phyloP scores from a whole-genome alignment of 2,888 invertebrate genomes.

The Agrotis segetum region DNA sequence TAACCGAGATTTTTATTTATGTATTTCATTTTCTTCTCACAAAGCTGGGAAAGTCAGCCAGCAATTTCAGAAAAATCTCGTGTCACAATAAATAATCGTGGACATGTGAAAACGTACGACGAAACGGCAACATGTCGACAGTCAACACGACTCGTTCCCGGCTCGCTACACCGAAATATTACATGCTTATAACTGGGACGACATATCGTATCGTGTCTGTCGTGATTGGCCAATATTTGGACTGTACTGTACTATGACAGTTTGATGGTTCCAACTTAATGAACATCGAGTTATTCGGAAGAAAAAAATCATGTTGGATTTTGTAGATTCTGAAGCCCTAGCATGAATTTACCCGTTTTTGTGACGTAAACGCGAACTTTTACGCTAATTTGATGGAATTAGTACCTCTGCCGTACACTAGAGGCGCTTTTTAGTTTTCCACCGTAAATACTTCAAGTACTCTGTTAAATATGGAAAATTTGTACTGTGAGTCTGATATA shows the following conservation, averaged over 20 bases:
- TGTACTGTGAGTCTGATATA: no score
- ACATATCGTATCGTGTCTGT: conserved; percentile 6
- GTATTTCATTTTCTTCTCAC: neutral
- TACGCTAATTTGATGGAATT: no score
- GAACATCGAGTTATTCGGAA: neutral
- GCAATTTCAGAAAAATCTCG: conserved; percentile 5
- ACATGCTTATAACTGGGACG: conserved; percentile 9
- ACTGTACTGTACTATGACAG: neutral
- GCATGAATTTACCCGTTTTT: no score
- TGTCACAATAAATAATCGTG: conserved; percentile 14
- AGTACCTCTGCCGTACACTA: neutral
- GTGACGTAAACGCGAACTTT: no score
- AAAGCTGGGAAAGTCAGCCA: neutral
- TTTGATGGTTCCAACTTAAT: neutral
- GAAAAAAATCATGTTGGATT: neutral
- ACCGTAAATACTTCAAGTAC: no score
- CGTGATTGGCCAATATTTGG: conserved; percentile 32
- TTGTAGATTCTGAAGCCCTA: no score
- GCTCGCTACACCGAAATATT: conserved; percentile 32
- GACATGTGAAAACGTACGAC: conserved; percentile 22
- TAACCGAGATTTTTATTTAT: no score
- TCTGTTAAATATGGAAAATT: no score
- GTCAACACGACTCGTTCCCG: conserved; percentile 11
- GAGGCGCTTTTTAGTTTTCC: neutral
- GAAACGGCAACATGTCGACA: conserved; percentile 7